These are phyloP conservation scores for Dendropsophus ebraccatus DNA, from an alignment of 2,113 vertebrate species.

Conservation along the genomic window DNA sequence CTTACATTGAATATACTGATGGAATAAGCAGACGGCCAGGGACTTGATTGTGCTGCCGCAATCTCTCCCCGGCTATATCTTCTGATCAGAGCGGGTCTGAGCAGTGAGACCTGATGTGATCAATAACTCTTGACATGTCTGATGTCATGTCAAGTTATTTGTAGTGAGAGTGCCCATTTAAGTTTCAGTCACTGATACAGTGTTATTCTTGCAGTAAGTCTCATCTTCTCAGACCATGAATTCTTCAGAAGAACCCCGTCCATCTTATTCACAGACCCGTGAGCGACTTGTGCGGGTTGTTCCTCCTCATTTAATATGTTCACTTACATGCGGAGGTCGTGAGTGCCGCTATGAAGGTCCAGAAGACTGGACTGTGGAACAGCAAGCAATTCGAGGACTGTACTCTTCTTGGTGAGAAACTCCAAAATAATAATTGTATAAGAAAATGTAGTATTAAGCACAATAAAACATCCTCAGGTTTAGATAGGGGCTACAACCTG, in stretches of 20 bases:
- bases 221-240: constrained; percentile 55
- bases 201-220: neutral
- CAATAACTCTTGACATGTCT: no score
- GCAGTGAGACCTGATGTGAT: no score
- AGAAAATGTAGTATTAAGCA: neutral
- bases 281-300: constrained; percentile 78
- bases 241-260: constrained; percentile 69
- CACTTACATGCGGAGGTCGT: constrained; percentile 76
- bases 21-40: no score
- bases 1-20: no score
- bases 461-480: no score
- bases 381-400: constrained; percentile 76
- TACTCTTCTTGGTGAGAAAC: constrained; percentile 78
- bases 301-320: constrained; percentile 77
- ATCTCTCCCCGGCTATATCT: no score
- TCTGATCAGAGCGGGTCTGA: no score
- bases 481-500: no score
- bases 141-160: no score
- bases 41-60: no score
- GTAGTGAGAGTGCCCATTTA: no score
- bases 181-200: neutral
- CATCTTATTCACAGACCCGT: constrained; percentile 77
- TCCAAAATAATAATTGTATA: neutral
- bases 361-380: constrained; percentile 73
- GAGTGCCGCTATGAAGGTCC: constrained; percentile 81